These are phyloP conservation scores for Eudemis profundana DNA, from an alignment of 2,888 invertebrate species.

Conservation along the genomic window DNA sequence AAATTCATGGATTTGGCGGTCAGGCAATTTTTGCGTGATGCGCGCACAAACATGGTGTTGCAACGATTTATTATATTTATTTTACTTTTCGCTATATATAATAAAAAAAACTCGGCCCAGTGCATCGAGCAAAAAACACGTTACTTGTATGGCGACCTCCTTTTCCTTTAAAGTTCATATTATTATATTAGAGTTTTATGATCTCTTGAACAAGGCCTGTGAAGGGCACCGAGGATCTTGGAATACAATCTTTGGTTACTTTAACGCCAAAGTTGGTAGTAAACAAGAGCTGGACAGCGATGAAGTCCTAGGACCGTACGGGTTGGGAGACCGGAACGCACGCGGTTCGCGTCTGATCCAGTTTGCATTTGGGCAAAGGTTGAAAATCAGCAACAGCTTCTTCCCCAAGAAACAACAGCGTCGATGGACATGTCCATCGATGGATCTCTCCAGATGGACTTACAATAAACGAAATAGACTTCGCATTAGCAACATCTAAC, in stretches of 20 bases:
- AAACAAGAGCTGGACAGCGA: neutral
- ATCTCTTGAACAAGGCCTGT: neutral
- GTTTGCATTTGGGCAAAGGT: slow-evolving; percentile 2
- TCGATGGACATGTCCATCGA: slow-evolving; percentile 4
- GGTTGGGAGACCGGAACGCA: neutral
- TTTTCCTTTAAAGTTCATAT: no score
- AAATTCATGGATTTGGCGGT: no score
- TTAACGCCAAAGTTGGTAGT: neutral
- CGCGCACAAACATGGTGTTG: no score
- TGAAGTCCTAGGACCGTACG: slow-evolving; percentile 1
- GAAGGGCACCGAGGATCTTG: neutral
- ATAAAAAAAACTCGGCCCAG: no score
- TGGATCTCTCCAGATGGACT: neutral
- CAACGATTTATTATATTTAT: no score
- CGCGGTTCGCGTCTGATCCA: slow-evolving; percentile 6
- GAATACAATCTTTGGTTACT: neutral
- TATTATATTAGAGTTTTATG: no score
- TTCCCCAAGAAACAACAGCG: neutral
- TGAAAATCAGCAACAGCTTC: neutral
- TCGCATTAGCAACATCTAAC: neutral
- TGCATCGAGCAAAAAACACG: no score
- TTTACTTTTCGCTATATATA: no score
- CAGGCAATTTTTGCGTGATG: no score
- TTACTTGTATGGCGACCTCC: no score
- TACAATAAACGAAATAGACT: slow-evolving; percentile 1